Conservation (phyloP, 2,113 vertebrate species). For the Hippocampus guttulatus region DNA sequence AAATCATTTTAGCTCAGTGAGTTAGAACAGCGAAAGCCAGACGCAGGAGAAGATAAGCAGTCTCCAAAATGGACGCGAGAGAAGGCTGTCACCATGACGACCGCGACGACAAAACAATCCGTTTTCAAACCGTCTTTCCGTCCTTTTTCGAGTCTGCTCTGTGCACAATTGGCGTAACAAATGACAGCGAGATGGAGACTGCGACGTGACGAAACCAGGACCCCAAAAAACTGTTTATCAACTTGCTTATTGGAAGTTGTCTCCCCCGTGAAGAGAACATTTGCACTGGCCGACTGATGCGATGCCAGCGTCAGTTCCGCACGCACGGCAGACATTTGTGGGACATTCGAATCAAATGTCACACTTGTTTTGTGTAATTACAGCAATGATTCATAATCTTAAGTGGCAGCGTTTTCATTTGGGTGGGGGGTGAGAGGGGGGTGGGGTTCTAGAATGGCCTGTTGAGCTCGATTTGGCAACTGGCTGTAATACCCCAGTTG, state of each 20-base stretch:
- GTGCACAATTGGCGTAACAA: not conserved
- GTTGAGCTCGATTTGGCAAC: conserved; percentile 1
- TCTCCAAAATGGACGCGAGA: too few species aligned
- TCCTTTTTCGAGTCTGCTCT: not conserved
- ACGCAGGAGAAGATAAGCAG: too few species aligned
- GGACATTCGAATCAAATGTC: not conserved
- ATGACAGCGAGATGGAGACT: not conserved
- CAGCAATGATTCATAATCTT: not conserved
- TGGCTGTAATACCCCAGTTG: not conserved
- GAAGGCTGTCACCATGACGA: conserved; percentile 53
- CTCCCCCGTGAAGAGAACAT: not conserved
- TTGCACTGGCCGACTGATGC: not conserved
- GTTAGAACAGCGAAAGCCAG: too few species aligned
- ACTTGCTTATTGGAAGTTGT: not conserved
- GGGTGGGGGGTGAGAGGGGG: not conserved
- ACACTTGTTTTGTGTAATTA: not conserved
- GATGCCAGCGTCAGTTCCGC: not conserved
- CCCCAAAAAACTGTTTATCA: not conserved
- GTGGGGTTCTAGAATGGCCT: not conserved
- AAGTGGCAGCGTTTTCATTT: not conserved
- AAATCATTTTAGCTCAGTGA: too few species aligned
- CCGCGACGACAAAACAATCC: conserved; percentile 4
- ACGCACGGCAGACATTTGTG: not conserved
- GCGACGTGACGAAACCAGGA: not conserved
- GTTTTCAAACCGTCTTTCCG: not conserved